Percentiles rank a stretch among this genome's conserved stretches.
Evolutionary conservation across 1,140 invertebrate species (phyloP).

Genomic region (Saccostrea cuccullata): DNA sequence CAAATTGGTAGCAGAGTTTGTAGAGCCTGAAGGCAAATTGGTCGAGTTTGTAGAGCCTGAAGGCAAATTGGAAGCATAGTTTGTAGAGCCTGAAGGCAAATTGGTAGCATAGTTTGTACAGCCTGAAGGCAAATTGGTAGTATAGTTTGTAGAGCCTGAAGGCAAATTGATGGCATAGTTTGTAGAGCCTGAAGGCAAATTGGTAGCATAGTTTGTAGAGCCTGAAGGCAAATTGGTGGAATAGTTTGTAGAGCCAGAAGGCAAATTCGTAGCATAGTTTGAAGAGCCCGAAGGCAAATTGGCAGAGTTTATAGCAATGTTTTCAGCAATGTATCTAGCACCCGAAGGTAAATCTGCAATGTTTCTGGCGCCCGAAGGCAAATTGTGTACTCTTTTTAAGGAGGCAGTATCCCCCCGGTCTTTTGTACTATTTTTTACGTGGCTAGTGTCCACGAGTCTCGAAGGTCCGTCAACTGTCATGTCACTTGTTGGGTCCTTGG

Average conservation of each 20-base stretch:
- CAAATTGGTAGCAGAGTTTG: too few species aligned
- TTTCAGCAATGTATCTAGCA: neutral
- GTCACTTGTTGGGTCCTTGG: slow-evolving; percentile 1
- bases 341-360: slow-evolving; percentile 8
- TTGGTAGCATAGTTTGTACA: too few species aligned
- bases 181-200: too few species aligned
- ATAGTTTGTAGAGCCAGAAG: too few species aligned
- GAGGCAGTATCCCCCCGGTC: slow-evolving; percentile 7
- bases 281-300: neutral
- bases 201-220: neutral
- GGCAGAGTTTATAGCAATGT: too few species aligned
- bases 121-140: too few species aligned
- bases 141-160: neutral
- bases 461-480: neutral
- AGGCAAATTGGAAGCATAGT: too few species aligned
- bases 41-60: too few species aligned
- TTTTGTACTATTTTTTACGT: neutral
- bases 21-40: too few species aligned
- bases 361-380: neutral
- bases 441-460: neutral
- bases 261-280: too few species aligned
- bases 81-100: neutral
- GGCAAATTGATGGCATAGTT: neutral
- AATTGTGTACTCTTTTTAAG: slow-evolving; percentile 1
- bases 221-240: neutral